These are phyloP conservation scores for Anguilla japonica DNA, from an alignment of 2,113 vertebrate species.

Conservation along the genomic window DNA sequence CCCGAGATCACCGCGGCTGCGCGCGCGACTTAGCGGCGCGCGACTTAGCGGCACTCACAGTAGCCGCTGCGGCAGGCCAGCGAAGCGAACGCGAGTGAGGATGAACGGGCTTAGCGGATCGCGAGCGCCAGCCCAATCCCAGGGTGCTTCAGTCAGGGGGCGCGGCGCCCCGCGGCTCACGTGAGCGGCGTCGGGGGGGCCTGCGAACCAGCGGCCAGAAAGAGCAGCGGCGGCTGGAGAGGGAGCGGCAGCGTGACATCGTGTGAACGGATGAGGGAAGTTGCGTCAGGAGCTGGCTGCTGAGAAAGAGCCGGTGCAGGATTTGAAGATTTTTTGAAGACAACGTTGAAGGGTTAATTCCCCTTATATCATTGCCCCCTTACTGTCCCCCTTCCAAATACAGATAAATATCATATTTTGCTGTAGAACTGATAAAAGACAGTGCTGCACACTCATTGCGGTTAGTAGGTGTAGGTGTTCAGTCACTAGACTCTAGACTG, in stretches of 20 bases:
- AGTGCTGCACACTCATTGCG: no score
- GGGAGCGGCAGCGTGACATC: neutral
- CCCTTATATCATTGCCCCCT: neutral
- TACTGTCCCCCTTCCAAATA: no score
- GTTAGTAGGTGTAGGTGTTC: no score
- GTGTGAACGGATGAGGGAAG: neutral
- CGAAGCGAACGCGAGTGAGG: neutral
- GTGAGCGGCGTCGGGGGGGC: neutral
- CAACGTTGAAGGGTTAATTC: neutral
- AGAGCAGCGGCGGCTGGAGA: neutral
- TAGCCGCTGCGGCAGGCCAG: neutral
- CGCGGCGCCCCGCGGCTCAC: neutral
- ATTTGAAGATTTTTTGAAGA: neutral
- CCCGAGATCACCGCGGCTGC: neutral
- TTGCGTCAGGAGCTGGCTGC: neutral
- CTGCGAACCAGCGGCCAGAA: neutral
- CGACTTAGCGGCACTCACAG: neutral
- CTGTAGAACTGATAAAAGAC: no score
- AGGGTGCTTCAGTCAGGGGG: neutral
- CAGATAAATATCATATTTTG: no score
- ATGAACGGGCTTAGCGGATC: neutral
- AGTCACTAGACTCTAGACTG: no score
- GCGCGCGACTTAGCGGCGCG: neutral
- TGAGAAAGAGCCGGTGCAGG: neutral
- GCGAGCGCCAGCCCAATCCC: neutral